Evolutionary conservation across 2,888 invertebrate genomes (phyloP).

Genomic region (Drosophila setosimentum): DNA sequence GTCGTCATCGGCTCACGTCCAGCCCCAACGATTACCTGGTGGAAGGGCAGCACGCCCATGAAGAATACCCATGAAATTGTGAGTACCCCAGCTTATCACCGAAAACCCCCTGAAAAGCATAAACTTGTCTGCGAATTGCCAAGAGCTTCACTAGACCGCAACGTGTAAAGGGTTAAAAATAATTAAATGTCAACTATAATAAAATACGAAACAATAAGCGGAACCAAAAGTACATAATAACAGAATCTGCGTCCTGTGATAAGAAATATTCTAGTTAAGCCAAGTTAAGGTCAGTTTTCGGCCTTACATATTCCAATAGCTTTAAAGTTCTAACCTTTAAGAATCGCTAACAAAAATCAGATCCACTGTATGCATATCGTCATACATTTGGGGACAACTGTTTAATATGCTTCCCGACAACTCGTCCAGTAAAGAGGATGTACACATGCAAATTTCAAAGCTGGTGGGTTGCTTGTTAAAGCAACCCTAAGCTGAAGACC

Average conservation of each 20-base stretch:
- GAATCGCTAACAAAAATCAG: background rate
- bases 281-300: background rate
- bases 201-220: background rate
- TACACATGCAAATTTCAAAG: slow-evolving; percentile 62
- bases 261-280: background rate
- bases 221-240: background rate
- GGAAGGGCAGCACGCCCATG: slow-evolving; percentile 90
- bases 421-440: slow-evolving; percentile 52
- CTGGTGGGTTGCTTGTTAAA: slow-evolving; percentile 54
- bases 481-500: slow-evolving; percentile 13
- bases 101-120: slow-evolving; percentile 7
- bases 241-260: background rate
- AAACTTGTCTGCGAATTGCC: background rate
- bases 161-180: slow-evolving; percentile 6
- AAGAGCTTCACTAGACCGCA: background rate
- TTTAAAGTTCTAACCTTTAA: background rate
- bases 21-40: slow-evolving; percentile 92
- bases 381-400: background rate
- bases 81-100: slow-evolving; percentile 81
- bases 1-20: slow-evolving; percentile 91
- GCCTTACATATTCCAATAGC: background rate
- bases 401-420: slow-evolving; percentile 15
- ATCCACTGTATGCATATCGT: background rate
- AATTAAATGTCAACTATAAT: background rate
- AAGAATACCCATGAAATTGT: slow-evolving; percentile 89